Evolutionary conservation across 2,888 invertebrate species (phyloP).

Genomic region (Adineta ricciae): DNA sequence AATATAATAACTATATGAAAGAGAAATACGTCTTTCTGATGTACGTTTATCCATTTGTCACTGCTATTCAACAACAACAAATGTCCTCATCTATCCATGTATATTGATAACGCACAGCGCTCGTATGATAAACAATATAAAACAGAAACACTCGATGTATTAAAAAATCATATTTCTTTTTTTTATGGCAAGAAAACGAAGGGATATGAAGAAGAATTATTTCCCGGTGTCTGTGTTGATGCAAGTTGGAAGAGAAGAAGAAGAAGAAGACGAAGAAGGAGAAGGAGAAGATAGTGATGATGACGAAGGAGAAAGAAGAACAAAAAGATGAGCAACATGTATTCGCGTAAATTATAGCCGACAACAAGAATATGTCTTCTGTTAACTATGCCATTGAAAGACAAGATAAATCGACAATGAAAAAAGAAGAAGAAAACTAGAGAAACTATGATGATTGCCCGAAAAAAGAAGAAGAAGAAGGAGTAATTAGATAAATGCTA

Average conservation of each 20-base stretch:
- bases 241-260: neutral
- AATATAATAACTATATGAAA: neutral
- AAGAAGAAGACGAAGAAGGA: neutral
- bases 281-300: neutral
- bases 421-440: neutral
- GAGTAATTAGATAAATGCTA: neutral
- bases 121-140: neutral
- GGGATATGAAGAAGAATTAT: neutral
- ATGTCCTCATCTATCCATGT: neutral
- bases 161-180: neutral
- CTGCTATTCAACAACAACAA: neutral
- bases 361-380: neutral
- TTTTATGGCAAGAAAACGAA: neutral
- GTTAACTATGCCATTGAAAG: neutral
- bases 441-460: neutral
- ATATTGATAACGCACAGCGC: neutral
- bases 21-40: neutral
- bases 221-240: neutral
- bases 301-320: neutral
- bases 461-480: neutral
- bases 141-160: neutral
- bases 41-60: neutral
- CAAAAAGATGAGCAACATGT: neutral
- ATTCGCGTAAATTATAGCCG: conserved; percentile 5
- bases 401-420: neutral